Evolutionary conservation across 2,113 vertebrate species (phyloP), one percentile per base, ranked within the genome.

Genomic region (Physeter macrocephalus): DNA sequence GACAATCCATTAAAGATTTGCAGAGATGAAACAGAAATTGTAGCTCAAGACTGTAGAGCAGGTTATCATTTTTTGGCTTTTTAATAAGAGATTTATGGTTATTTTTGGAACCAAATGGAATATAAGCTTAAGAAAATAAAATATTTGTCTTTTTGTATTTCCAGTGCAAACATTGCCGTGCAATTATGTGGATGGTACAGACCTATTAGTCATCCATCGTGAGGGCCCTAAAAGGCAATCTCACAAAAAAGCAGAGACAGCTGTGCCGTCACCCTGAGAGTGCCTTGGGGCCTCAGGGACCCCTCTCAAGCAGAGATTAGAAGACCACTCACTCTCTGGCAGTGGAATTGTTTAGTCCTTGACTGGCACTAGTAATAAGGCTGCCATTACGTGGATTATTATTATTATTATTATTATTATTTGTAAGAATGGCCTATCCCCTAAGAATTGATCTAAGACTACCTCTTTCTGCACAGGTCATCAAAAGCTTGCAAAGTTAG

Each of bases 231-330:
- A 84, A 46, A 93, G 92, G 92, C 78, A 91, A 75, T 64, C 71
- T 86, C 46, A 81, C 13, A 21, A 80, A 64, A 81, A 86, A 88
- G 86, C 43, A 87, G 54, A 85, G 90, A 88, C 97, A 98, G 96
- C 96, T 98, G 96, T 75, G 95, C 84, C 52, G 17, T 36, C 41
- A 1, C 69, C 78, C 71, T n/a, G 29, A 95, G 77, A 96, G 91
- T 41, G 86, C 88, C 95, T 88, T 4, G 0, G 88, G 94, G 96
- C 95, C 85, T 94, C 59, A 18, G 95, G 98, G 96, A 97, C 34
- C 52, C 93, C 64, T 94, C 96, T 96, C 91, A 84, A 84, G 93
- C 88, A 91, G 31, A 97, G 95, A 96, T 91, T 89, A 94, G 93
- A 92, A 95, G 90, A 83, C 92, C 89, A 93, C 94, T 97, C 89